Evolutionary conservation across 2,888 invertebrate species (phyloP), one percentile per base, ranked within the genome.

Genomic region (Polylopha cassiicola): DNA sequence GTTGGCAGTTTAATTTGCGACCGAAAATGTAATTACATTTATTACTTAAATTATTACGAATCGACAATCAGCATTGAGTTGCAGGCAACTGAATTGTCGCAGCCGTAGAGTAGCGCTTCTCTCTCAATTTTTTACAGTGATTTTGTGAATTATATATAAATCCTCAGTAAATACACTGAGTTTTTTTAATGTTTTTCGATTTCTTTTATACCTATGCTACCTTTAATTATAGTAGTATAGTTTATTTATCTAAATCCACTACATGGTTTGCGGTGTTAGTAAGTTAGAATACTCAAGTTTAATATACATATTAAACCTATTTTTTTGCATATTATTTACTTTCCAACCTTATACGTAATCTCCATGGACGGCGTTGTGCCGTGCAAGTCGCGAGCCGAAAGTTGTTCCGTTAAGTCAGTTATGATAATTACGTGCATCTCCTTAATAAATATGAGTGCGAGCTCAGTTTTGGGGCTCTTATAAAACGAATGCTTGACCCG

Each of bases 341-440:
- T 55, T 62, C 60, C 64, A 68, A 64, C 51, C 55, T 63, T 65
- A 65, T 66, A 68, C 65, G 60, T 37, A 48, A 54, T 54, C 53
- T 64, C 59, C 51, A 56, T 48, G 24, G 56, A 46, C 52, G 58
- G 56, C 54, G 50, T 62, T 67, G 65, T 64, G 49, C 55, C 46
- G 46, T 59, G 56, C 63, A 60, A 64, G 62, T 68, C 56, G 45
- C 48, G 43, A 38, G 44, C 53, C 48, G 55, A 58, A 54, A 65
- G 62, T 54, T 61, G 67, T 65, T 61, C 63, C 66, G 70, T 72
- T 72, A 67, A 66, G 70, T 68, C 73, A 60, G 72, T 78, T 78
- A 80, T 78, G 77, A 77, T 81, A 80, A 82, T 81, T 74, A 80
- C 65, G 48, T 72, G 66, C 71, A 70, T 75, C 76, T 79, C 73